Evolutionary conservation across 2,888 invertebrate genomes (phyloP).

Genomic region (Trissolcus japonicus): DNA sequence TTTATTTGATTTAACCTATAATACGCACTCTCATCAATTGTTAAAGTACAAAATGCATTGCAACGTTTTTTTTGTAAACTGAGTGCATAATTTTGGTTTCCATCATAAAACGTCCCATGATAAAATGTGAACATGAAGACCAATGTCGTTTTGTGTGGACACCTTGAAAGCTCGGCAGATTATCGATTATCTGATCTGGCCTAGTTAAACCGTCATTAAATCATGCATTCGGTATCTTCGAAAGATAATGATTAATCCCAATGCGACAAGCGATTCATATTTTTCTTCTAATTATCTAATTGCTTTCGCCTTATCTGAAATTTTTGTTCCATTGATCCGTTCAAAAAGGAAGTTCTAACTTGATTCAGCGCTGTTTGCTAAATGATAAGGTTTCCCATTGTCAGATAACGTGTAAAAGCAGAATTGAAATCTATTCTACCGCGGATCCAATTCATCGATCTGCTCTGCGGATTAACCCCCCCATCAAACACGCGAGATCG

Average conservation of each 20-base stretch:
- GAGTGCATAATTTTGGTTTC: background rate
- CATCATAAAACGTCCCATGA: background rate
- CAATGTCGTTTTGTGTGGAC: background rate
- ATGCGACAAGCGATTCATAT: too few species aligned
- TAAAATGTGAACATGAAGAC: too few species aligned
- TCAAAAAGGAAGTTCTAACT: background rate
- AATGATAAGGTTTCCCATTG: too few species aligned
- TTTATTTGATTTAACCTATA: too few species aligned
- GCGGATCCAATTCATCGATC: slow-evolving; percentile 12
- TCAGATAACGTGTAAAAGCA: background rate
- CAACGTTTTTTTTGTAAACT: too few species aligned
- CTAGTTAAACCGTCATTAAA: slow-evolving; percentile 2
- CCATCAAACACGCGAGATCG: slow-evolving; percentile 15
- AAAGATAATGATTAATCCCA: slow-evolving; percentile 8
- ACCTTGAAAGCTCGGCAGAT: background rate
- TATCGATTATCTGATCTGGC: slow-evolving; percentile 20
- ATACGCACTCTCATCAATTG: background rate
- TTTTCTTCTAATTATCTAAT: too few species aligned
- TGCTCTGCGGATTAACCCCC: background rate
- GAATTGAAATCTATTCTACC: background rate
- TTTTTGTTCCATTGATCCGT: background rate
- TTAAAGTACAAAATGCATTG: too few species aligned
- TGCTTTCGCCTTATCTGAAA: background rate
- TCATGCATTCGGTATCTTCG: slow-evolving; percentile 6
- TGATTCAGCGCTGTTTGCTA: background rate